A percentile compares a stretch with the other conserved stretches of the same genome.
phyloP scores from a whole-genome alignment of 2,888 invertebrate genomes.

The Linhomoeus sp. region DNA sequence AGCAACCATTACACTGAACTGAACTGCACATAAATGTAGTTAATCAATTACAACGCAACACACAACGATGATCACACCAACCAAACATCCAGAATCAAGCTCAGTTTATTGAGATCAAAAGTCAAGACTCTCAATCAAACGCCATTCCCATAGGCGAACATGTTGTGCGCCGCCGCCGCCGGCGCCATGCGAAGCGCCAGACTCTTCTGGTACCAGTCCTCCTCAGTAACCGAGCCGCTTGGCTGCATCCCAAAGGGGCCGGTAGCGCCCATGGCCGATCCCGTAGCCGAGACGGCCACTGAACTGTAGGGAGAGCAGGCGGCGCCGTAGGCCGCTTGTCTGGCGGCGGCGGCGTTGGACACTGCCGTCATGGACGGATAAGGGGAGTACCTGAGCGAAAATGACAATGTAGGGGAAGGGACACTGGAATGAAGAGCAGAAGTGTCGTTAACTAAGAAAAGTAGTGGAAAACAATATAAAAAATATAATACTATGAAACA shows the following conservation, averaged over 20 bases:
- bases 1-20: too few species aligned
- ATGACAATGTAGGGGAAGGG: too few species aligned
- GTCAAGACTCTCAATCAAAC: too few species aligned
- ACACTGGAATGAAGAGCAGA: too few species aligned
- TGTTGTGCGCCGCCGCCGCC: not conserved
- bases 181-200: slow-evolving; percentile 1
- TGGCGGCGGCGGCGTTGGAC: too few species aligned
- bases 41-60: too few species aligned
- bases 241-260: not conserved
- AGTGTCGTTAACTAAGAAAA: too few species aligned
- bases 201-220: slow-evolving; percentile 3
- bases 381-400: not conserved
- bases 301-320: not conserved
- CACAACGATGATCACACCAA: too few species aligned
- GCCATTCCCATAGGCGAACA: not conserved
- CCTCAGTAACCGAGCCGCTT: not conserved
- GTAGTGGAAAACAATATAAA: not conserved
- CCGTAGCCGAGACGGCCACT: not conserved
- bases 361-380: not conserved
- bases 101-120: too few species aligned
- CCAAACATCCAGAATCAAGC: too few species aligned
- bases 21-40: too few species aligned
- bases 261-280: not conserved
- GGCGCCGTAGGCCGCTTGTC: not conserved
- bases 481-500: not conserved